A percentile compares a stretch with the other conserved stretches of the same genome.
Evolutionary conservation across 2,113 vertebrate species (phyloP).

Genomic region (Lasiurus cinereus): DNA sequence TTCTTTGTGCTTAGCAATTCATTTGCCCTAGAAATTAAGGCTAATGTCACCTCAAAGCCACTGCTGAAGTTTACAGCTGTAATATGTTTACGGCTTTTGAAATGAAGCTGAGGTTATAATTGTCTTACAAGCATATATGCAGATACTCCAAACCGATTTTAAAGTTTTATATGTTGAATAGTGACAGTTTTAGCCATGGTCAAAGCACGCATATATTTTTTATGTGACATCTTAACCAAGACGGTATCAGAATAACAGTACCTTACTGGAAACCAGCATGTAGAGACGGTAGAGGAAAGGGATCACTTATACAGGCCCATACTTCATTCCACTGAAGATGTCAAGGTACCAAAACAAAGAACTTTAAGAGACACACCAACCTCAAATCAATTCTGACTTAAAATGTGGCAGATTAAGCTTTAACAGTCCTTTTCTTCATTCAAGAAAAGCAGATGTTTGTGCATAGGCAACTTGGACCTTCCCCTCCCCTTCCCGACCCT

Average conservation of each 20-base stretch:
- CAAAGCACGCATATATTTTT: background rate
- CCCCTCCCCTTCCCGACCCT: accelerated
- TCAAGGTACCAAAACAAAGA: background rate
- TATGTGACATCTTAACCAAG: background rate
- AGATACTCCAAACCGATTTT: background rate
- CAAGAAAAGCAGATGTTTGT: background rate
- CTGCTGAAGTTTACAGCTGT: background rate
- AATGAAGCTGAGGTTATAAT: slow-evolving; percentile 11
- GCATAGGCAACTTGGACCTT: background rate
- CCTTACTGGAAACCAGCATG: background rate
- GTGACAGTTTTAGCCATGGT: background rate
- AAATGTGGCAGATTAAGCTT: background rate
- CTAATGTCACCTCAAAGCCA: background rate
- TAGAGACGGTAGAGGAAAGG: background rate
- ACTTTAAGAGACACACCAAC: background rate
- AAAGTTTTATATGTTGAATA: background rate
- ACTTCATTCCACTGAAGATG: background rate
- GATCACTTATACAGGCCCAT: background rate
- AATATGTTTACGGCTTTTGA: background rate
- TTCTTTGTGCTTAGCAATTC: background rate
- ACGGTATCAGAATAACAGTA: background rate
- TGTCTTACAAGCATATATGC: background rate
- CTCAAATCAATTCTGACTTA: background rate
- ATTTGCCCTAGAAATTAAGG: slow-evolving; percentile 1
- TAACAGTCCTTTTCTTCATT: background rate